These are phyloP conservation scores for Micropoecilia bifurca DNA, from an alignment of 2,797 vertebrate genomes.

Conservation along the genomic window DNA sequence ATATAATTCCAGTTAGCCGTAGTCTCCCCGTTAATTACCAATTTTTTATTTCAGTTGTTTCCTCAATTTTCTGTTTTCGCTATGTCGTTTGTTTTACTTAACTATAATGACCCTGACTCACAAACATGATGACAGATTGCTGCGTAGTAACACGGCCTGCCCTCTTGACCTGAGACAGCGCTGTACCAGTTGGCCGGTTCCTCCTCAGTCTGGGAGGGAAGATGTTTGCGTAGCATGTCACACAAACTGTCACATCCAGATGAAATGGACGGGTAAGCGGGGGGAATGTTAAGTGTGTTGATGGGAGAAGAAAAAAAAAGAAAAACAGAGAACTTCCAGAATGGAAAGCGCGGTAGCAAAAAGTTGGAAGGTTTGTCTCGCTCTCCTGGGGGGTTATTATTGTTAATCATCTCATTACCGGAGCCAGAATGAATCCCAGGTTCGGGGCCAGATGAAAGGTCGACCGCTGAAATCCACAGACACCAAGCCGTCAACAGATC, in stretches of 20 bases:
- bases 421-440: conserved; percentile 72
- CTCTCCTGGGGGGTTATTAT: conserved; percentile 78
- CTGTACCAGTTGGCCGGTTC: conserved; percentile 38
- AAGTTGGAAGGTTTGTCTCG: background rate
- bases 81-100: too few relatives aligned
- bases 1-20: too few relatives aligned
- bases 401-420: conserved; percentile 82
- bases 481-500: conserved; percentile 76
- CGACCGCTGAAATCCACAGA: conserved; percentile 68
- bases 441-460: conserved; percentile 80
- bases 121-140: background rate
- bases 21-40: too few relatives aligned
- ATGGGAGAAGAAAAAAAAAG: background rate
- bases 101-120: too few relatives aligned
- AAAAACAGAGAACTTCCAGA: conserved; percentile 13
- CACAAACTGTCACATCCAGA: conserved; percentile 49
- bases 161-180: conserved; percentile 28
- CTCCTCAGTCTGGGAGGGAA: conserved; percentile 16
- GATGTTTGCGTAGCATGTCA: conserved; percentile 53
- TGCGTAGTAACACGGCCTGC: conserved; percentile 7
- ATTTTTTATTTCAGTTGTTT: background rate
- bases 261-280: conserved; percentile 54
- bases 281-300: conserved; percentile 56
- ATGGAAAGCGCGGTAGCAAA: conserved; percentile 26
- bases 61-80: background rate